phyloP scores from a whole-genome alignment of 1,140 invertebrate species.

The Brevipalpus yothersi region DNA sequence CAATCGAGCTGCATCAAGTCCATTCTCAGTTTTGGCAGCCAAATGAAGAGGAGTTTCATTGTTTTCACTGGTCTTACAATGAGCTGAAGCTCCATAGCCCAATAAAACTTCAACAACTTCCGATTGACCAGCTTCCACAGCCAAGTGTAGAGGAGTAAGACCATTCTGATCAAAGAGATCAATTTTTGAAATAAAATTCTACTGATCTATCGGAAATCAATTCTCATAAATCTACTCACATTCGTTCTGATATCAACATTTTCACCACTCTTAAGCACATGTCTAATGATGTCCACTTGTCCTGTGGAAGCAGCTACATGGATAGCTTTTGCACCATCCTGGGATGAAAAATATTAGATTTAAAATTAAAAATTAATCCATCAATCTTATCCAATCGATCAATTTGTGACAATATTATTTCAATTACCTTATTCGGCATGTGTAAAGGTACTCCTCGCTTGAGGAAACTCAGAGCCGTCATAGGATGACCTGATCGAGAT shows the following conservation, averaged over 20 bases:
- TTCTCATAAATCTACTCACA: constrained; percentile 26
- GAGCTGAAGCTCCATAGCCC: constrained; percentile 86
- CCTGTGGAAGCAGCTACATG: constrained; percentile 76
- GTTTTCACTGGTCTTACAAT: constrained; percentile 48
- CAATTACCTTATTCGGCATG: constrained; percentile 96
- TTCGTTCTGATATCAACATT: constrained; percentile 82
- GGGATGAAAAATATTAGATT: no score
- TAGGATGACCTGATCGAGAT: constrained; percentile 80
- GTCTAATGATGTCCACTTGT: constrained; percentile 89
- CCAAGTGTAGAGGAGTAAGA: constrained; percentile 88
- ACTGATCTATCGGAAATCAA: background rate
- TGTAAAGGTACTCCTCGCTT: constrained; percentile 97
- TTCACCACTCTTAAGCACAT: constrained; percentile 78
- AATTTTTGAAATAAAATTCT: constrained; percentile 4
- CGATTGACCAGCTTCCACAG: constrained; percentile 81
- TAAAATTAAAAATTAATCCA: no score
- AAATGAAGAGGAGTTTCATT: constrained; percentile 85
- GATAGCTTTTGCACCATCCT: constrained; percentile 27
- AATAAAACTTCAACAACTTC: constrained; percentile 88
- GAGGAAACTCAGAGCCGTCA: constrained; percentile 92
- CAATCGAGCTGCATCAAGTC: constrained; percentile 88
- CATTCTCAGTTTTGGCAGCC: constrained; percentile 67
- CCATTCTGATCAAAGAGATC: constrained; percentile 45
- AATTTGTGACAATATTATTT: background rate
- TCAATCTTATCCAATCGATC: no score